Evolutionary conservation across 2,888 invertebrate species (phyloP).

Genomic region (Nomada goodeniana): DNA sequence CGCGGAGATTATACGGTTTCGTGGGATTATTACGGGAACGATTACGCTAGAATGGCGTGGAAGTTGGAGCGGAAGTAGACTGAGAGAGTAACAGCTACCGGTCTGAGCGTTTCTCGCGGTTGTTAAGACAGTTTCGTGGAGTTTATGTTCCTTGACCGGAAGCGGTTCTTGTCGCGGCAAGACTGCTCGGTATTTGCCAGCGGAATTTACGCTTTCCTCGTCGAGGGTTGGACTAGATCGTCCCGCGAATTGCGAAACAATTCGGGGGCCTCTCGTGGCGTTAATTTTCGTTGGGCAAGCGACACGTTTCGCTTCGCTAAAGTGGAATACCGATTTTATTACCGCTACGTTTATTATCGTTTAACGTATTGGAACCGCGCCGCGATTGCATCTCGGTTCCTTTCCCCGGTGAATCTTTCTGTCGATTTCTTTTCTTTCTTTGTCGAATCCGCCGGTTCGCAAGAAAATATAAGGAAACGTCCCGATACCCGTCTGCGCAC

Average conservation of each 20-base stretch:
- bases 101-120: conserved; percentile 69
- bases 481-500: too few species aligned
- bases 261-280: too few species aligned
- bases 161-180: conserved; percentile 31
- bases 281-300: too few species aligned
- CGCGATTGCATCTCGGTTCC: too few species aligned
- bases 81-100: conserved; percentile 76
- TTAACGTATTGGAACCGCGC: too few species aligned
- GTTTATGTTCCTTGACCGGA: conserved; percentile 66
- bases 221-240: background rate
- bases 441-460: too few species aligned
- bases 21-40: conserved; percentile 15
- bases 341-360: too few species aligned
- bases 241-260: background rate
- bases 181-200: conserved; percentile 18
- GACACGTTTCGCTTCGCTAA: too few species aligned
- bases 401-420: too few species aligned
- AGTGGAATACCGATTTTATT: too few species aligned
- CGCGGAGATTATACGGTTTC: background rate
- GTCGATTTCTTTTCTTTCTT: too few species aligned
- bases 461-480: too few species aligned
- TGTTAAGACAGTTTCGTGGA: conserved; percentile 54
- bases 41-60: conserved; percentile 28
- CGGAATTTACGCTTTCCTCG: conserved; percentile 37
- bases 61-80: conserved; percentile 42